These are phyloP conservation scores for Marmota monax DNA, from an alignment of 2,113 vertebrate genomes.

Conservation along the genomic window DNA sequence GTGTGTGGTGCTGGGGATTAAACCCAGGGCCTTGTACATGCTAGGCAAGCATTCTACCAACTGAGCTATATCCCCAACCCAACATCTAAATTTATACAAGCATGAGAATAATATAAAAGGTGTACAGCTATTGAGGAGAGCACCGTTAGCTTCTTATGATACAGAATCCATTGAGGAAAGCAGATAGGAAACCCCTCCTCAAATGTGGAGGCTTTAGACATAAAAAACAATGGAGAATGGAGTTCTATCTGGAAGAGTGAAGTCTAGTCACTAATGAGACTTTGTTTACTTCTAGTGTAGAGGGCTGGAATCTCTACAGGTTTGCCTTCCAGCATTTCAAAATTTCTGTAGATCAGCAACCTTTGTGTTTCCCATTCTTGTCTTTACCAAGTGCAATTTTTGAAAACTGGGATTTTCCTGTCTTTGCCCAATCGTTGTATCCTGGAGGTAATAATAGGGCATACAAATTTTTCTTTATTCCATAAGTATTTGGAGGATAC, in stretches of 20 bases:
- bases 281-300: not conserved
- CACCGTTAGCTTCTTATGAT: not conserved
- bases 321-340: not conserved
- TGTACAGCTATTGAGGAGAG: not conserved
- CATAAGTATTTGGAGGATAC: not conserved
- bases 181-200: not conserved
- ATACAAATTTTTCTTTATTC: slow-evolving; percentile 13
- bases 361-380: not conserved
- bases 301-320: not conserved
- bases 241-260: not conserved
- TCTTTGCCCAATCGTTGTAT: not conserved
- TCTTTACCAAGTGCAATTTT: not conserved
- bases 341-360: slow-evolving; percentile 7
- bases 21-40: no score
- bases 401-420: not conserved
- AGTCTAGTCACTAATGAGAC: not conserved
- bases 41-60: no score
- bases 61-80: no score
- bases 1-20: no score
- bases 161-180: not conserved
- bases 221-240: not conserved
- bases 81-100: not conserved
- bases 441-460: not conserved
- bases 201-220: not conserved
- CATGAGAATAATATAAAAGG: not conserved